These are phyloP conservation scores for Acronicta leporina DNA, from an alignment of 2,888 invertebrate genomes.

Conservation along the genomic window DNA sequence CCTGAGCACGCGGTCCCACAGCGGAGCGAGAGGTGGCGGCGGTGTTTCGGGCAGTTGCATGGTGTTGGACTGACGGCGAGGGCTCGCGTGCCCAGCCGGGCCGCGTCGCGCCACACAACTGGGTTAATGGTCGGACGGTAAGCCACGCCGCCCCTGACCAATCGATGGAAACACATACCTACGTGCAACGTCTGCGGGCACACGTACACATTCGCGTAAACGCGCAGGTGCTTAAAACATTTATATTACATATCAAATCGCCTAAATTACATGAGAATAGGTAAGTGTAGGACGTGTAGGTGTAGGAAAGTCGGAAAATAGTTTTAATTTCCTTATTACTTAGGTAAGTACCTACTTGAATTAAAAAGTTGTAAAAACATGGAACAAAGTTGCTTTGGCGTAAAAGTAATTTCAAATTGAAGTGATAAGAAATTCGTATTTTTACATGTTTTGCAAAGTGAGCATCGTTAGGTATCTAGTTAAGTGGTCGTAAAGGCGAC, in stretches of 20 bases:
- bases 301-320: constrained; percentile 21
- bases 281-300: constrained; percentile 16
- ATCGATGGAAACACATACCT: constrained; percentile 79
- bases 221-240: constrained; percentile 25
- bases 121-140: constrained; percentile 88
- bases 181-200: constrained; percentile 39
- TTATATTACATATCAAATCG: too few relatives aligned
- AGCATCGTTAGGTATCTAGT: too few relatives aligned
- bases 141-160: constrained; percentile 85
- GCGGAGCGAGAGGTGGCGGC: constrained; percentile 91
- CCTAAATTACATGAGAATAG: too few relatives aligned
- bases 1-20: constrained; percentile 94
- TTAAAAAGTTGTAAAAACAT: too few relatives aligned
- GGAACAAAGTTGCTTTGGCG: too few relatives aligned
- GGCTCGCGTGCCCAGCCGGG: constrained; percentile 82
- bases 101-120: constrained; percentile 85
- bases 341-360: too few relatives aligned
- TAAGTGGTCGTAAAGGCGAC: too few relatives aligned
- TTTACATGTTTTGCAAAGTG: background rate
- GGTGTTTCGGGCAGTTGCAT: constrained; percentile 86
- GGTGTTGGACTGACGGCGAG: constrained; percentile 70
- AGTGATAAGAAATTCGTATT: constrained; percentile 2
- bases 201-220: constrained; percentile 44
- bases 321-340: constrained; percentile 23
- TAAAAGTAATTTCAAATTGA: too few relatives aligned